Conservation (phyloP, 1,140 invertebrate genomes). For the Drosophila ohnishii region DNA sequence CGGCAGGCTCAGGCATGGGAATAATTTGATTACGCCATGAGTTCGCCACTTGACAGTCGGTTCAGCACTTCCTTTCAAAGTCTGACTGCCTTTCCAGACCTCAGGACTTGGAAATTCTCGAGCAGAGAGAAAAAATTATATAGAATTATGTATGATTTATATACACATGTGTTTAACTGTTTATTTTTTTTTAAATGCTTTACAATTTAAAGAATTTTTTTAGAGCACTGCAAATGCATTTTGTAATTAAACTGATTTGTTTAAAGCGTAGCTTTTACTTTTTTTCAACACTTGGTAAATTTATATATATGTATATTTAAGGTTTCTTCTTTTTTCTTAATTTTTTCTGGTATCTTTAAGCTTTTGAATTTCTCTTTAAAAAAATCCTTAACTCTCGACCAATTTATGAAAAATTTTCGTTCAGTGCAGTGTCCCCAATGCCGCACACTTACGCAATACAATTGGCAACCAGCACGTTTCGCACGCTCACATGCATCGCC, state of each 20-base stretch:
- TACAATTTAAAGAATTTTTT: background rate
- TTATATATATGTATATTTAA: too few species aligned
- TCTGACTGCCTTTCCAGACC: conserved; percentile 5
- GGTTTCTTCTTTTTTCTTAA: too few species aligned
- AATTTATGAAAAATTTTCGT: background rate
- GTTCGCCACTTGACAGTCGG: conserved; percentile 40
- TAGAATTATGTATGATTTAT: background rate
- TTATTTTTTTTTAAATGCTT: background rate
- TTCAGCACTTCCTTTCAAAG: conserved; percentile 38
- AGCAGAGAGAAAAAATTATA: conserved; percentile 1
- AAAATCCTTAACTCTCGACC: background rate
- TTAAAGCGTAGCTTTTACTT: too few species aligned
- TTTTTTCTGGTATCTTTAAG: too few species aligned
- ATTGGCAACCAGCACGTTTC: conserved; percentile 54
- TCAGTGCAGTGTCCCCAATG: conserved; percentile 28
- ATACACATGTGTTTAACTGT: background rate
- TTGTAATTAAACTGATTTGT: too few species aligned
- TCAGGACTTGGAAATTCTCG: background rate
- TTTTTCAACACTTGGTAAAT: too few species aligned
- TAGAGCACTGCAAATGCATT: background rate
- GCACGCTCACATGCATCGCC: conserved; percentile 28
- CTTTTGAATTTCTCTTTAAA: background rate
- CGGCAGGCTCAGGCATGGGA: conserved; percentile 12
- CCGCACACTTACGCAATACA: conserved; percentile 63
- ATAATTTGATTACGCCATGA: conserved; percentile 58